Conservation (phyloP, 2,113 vertebrate species). For the Alethe diademata region DNA sequence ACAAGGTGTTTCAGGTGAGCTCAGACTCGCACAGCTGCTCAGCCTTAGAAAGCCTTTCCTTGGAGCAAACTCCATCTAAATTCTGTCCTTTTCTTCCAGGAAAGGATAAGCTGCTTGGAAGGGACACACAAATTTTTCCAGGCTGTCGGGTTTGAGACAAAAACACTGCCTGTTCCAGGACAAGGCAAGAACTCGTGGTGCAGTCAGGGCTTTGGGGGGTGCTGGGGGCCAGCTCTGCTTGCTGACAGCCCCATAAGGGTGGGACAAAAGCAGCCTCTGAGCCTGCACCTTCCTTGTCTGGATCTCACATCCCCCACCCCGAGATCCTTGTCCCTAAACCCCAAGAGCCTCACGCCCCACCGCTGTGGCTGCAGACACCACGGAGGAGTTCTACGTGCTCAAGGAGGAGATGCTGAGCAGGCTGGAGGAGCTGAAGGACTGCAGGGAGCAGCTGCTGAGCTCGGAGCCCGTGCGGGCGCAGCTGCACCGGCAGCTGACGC, state of each 20-base stretch:
- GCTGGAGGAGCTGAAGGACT: slow-evolving; percentile 76
- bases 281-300: background rate
- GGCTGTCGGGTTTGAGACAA: slow-evolving; percentile 85
- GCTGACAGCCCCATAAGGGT: background rate
- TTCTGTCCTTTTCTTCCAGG: slow-evolving; percentile 67
- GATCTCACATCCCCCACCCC: fast-evolving
- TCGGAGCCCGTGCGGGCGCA: slow-evolving; percentile 83
- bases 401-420: slow-evolving; percentile 68
- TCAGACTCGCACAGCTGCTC: background rate
- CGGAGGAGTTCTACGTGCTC: slow-evolving; percentile 87
- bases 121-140: slow-evolving; percentile 86
- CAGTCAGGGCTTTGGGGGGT: background rate
- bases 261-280: background rate
- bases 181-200: slow-evolving; percentile 76
- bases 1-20: slow-evolving; percentile 92
- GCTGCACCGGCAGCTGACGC: slow-evolving; percentile 80
- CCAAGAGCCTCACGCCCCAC: fast-evolving
- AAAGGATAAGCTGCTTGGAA: slow-evolving; percentile 86
- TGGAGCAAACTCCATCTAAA: background rate
- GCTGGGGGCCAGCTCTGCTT: background rate
- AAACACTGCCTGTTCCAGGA: slow-evolving; percentile 75
- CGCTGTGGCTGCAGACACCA: slow-evolving; percentile 57
- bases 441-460: slow-evolving; percentile 79
- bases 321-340: background rate
- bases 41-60: background rate